Conservation (phyloP, 1,140 invertebrate genomes). For the Anadara kagoshimensis region DNA sequence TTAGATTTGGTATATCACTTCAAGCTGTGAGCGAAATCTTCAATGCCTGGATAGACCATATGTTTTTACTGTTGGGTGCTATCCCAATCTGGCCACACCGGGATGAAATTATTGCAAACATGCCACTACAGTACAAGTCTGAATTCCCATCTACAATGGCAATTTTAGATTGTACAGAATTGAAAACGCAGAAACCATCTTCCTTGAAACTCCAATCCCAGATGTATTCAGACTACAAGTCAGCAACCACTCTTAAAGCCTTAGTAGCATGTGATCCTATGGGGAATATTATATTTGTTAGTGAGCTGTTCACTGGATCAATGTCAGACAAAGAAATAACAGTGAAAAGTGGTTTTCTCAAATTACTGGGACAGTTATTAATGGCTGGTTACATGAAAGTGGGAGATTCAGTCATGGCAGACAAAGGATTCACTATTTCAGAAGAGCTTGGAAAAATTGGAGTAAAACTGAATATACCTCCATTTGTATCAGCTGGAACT, state of each 20-base stretch:
- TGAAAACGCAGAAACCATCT: conserved; percentile 6
- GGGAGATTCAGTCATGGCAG: conserved; percentile 26
- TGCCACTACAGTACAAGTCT: background rate
- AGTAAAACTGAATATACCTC: conserved; percentile 9
- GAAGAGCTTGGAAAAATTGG: conserved; percentile 6
- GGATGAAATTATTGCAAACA: background rate
- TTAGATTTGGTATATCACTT: background rate
- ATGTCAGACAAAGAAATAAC: conserved; percentile 43
- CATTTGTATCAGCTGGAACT: conserved; percentile 6
- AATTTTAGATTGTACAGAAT: conserved; percentile 5
- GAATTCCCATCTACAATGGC: background rate
- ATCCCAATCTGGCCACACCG: background rate
- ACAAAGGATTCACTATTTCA: conserved; percentile 30
- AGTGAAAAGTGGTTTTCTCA: conserved; percentile 21
- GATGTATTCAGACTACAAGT: conserved; percentile 5
- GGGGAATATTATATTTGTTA: conserved; percentile 30
- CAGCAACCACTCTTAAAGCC: background rate
- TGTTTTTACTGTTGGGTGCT: background rate
- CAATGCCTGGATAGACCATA: background rate
- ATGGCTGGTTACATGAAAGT: conserved; percentile 9
- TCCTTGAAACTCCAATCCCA: background rate
- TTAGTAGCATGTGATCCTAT: background rate
- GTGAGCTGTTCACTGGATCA: conserved; percentile 42
- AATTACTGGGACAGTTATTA: conserved; percentile 3
- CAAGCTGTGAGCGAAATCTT: conserved; percentile 4